Evolutionary conservation across 2,888 invertebrate genomes (phyloP).

Genomic region (Metacarcinus magister): DNA sequence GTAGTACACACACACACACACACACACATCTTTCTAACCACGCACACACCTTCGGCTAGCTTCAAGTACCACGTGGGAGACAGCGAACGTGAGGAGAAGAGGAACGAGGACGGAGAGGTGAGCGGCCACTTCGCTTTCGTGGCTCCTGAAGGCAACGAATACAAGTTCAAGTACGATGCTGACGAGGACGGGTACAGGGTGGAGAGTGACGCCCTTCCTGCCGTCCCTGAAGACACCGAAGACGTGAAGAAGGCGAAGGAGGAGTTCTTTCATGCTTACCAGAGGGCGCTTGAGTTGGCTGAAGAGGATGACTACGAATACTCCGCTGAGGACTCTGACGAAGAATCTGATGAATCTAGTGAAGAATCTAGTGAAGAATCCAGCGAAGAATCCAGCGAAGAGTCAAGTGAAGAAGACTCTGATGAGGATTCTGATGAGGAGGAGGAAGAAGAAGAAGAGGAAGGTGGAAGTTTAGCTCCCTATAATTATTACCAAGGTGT

Average conservation of each 20-base stretch:
- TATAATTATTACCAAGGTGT: neutral
- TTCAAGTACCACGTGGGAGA: constrained; percentile 81
- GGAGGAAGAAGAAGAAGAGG: constrained; percentile 72
- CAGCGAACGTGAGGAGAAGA: constrained; percentile 78
- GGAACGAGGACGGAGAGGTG: constrained; percentile 80
- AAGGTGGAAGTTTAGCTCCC: constrained; percentile 29
- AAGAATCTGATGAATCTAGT: constrained; percentile 55
- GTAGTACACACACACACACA: neutral
- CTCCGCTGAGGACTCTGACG: constrained; percentile 70
- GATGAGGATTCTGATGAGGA: constrained; percentile 72
- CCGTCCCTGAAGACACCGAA: constrained; percentile 81
- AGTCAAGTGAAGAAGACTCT: constrained; percentile 50
- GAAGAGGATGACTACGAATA: constrained; percentile 76
- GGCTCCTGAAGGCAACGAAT: constrained; percentile 82
- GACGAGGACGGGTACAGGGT: constrained; percentile 80
- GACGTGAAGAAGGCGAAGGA: constrained; percentile 81
- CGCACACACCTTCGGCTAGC: constrained; percentile 46
- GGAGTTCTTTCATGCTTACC: constrained; percentile 81
- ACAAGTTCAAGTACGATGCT: constrained; percentile 81
- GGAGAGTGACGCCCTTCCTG: constrained; percentile 80
- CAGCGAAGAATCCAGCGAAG: constrained; percentile 71
- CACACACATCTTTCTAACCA: neutral
- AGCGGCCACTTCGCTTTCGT: constrained; percentile 81
- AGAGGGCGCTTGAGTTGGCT: constrained; percentile 79
- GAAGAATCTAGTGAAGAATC: constrained; percentile 60